A percentile compares a stretch with the other conserved stretches of the same genome.
These are phyloP conservation scores for Xanthostigma xanthostigma DNA, from an alignment of 2,888 invertebrate species.

Conservation along the genomic window DNA sequence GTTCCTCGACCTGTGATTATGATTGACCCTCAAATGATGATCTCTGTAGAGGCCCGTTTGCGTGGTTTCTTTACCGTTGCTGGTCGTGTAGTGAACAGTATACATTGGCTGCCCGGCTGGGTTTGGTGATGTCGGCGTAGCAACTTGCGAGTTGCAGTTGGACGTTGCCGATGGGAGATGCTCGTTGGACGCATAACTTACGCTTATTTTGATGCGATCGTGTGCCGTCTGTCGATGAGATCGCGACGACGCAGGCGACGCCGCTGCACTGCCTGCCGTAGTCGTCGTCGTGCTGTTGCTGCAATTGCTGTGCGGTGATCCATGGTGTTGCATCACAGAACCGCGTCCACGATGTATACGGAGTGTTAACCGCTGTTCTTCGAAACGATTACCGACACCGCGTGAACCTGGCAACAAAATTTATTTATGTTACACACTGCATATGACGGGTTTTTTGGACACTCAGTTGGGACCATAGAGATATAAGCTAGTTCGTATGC, in stretches of 20 bases:
- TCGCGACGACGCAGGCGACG: conserved; percentile 40
- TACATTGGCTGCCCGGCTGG: conserved; percentile 32
- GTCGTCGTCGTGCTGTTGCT: conserved; percentile 55
- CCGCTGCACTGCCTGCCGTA: conserved; percentile 47
- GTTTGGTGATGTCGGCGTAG: conserved; percentile 28
- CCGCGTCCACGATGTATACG: conserved; percentile 80
- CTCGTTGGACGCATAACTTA: conserved; percentile 70
- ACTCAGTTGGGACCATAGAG: no score
- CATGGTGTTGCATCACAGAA: conserved; percentile 39
- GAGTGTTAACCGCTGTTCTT: conserved; percentile 79
- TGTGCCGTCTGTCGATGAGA: conserved; percentile 34
- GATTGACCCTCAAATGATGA: conserved; percentile 40
- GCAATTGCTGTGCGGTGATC: conserved; percentile 50
- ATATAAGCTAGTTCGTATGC: no score
- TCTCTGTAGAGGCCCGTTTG: conserved; percentile 30
- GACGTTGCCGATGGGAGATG: conserved; percentile 29
- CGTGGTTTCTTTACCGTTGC: conserved; percentile 46
- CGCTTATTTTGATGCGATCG: conserved; percentile 73
- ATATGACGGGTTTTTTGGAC: no score
- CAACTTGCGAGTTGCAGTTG: conserved; percentile 15
- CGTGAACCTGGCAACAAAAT: conserved; percentile 33
- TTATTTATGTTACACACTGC: no score
- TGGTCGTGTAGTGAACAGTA: conserved; percentile 50
- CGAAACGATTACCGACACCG: conserved; percentile 58
- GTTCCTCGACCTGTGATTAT: conserved; percentile 18